Base-by-base conservation (phyloP, 1,140 invertebrate species). In the Drosophila sp. region DNA sequence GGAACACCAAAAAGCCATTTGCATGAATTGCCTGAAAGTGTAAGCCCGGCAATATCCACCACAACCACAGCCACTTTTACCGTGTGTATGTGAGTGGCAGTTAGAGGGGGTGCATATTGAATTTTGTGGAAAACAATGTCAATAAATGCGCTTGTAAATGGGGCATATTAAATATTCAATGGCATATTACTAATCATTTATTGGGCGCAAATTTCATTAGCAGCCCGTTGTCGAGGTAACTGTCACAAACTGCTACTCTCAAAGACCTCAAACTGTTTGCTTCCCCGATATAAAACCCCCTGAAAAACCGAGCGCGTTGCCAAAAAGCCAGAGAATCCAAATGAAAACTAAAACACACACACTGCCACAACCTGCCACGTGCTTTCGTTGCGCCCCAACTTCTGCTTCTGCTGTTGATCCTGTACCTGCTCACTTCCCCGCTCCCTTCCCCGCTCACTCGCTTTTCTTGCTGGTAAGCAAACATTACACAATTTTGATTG, bases 401-500 rank as follows among this genome's bases (percentile, higher is more conserved):
- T 5, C 43, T 27, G 11, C 34, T 38, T 27, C 65, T 61, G 16
- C 51, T 51, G 53, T n/a, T n/a, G n/a, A n/a, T 21, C 21, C 56
- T 54, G 56, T 0, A 3, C 34, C 11, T 36, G 34, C 34, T 36
- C 36, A 0, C 13, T 41, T 14, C 40, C 7, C 11, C 4, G 2
- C 34, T 7, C 8, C 8, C 34, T n/a, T 43, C 27, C 45, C 8
- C 48, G 46, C 46, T 21, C 13, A 51, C 41, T 46, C 32, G 48
- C n/a, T n/a, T n/a, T n/a, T n/a, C n/a, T n/a, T n/a, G 29, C 59
- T 71, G 80, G 61, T 69, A 87, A 63, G 69, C 84, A 87, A 87
- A 87, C 83, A 87, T 87, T 87, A 87, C 76, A 87, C 72, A 87
- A 87, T 87, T 87, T 87, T 87, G 83, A 87, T 87, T 87, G 83